These are phyloP conservation scores for Hemibagrus guttatus DNA, from an alignment of 2,797 vertebrate species.

Conservation along the genomic window DNA sequence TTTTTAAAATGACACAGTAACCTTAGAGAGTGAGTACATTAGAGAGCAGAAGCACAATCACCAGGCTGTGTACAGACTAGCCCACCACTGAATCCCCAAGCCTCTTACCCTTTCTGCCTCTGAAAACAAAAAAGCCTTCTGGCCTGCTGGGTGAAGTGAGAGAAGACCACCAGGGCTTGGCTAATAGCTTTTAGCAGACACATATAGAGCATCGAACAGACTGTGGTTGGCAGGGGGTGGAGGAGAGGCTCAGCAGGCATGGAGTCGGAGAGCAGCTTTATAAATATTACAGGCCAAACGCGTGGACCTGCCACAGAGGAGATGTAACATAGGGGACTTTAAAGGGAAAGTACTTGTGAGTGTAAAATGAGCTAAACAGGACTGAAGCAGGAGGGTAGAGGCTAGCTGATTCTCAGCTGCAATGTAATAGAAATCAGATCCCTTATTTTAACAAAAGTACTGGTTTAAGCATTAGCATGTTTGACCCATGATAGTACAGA, in stretches of 20 bases:
- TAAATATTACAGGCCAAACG: slow-evolving; percentile 74
- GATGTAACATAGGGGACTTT: slow-evolving; percentile 60
- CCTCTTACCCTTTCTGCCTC: slow-evolving; percentile 53
- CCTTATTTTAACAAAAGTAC: slow-evolving; percentile 21
- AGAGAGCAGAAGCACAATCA: slow-evolving; percentile 43
- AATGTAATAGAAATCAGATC: not conserved
- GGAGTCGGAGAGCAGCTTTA: slow-evolving; percentile 70
- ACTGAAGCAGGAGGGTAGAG: not conserved
- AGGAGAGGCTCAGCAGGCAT: slow-evolving; percentile 62
- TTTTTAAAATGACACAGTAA: slow-evolving; percentile 48
- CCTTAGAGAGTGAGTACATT: slow-evolving; percentile 47
- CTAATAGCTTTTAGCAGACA: slow-evolving; percentile 66
- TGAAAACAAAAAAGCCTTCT: slow-evolving; percentile 57
- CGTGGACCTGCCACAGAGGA: slow-evolving; percentile 65
- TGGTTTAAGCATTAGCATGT: slow-evolving; percentile 10
- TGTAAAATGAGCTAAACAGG: slow-evolving; percentile 49
- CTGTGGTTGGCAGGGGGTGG: slow-evolving; percentile 52
- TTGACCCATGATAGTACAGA: not conserved
- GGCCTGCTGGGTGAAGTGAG: slow-evolving; percentile 53
- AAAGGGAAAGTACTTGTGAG: slow-evolving; percentile 38
- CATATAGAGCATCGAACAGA: slow-evolving; percentile 60
- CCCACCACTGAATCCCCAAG: slow-evolving; percentile 53
- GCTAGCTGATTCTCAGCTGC: slow-evolving; percentile 28
- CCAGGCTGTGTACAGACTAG: slow-evolving; percentile 39
- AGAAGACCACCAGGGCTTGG: slow-evolving; percentile 49